phyloP scores from a whole-genome alignment of 2,113 vertebrate genomes.

The Peromyscus maniculatus region DNA sequence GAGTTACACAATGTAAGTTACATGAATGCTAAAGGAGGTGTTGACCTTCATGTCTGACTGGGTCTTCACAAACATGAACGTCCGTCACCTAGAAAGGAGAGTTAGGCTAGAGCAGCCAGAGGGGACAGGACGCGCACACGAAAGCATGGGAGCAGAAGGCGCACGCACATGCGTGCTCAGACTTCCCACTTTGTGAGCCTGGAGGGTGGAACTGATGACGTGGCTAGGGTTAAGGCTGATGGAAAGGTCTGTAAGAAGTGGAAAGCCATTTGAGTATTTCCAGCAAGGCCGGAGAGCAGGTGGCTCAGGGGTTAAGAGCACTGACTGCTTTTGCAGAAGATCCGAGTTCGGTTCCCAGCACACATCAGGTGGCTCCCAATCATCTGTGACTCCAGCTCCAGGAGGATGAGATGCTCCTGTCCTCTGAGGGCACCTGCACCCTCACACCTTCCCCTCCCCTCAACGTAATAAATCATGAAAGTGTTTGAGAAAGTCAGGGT shows the following conservation, averaged over 20 bases:
- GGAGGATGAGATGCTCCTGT: not conserved
- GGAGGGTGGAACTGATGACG: not conserved
- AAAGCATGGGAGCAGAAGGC: not conserved
- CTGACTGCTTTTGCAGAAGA: not conserved
- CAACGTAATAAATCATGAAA: not conserved
- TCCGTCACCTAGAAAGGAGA: not conserved
- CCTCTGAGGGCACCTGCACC: no score
- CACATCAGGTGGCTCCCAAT: not conserved
- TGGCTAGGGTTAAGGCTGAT: not conserved
- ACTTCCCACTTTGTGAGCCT: not conserved
- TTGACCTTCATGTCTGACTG: not conserved
- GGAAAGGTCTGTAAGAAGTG: not conserved
- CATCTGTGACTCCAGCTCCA: not conserved
- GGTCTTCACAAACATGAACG: not conserved
- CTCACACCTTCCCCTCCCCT: no score
- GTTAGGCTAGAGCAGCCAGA: not conserved
- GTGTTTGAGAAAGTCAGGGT: slow-evolving; percentile 14
- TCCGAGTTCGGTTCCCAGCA: not conserved
- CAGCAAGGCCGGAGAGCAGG: not conserved
- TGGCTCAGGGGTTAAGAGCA: not conserved
- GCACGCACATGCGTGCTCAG: not conserved
- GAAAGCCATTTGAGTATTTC: not conserved
- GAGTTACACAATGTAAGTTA: not conserved
- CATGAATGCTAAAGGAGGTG: not conserved
- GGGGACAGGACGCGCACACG: not conserved